Evolutionary conservation across 2,113 vertebrate species (phyloP), one percentile per base, ranked within the genome.

Genomic region (Protomyctophum bolini): DNA sequence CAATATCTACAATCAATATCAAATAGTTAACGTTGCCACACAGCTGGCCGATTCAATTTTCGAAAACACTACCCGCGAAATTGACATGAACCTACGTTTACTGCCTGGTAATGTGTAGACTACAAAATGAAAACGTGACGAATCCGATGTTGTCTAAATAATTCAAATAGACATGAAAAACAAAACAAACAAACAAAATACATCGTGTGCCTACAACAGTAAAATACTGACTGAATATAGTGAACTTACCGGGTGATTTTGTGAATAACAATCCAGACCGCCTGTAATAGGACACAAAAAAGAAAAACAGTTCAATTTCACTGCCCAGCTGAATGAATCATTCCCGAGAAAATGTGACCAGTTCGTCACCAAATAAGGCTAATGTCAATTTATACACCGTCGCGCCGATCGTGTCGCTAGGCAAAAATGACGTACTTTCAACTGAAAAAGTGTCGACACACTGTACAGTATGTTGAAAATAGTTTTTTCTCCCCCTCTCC

Each of bases 401-500:
- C 60, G 55, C 73, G 72, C 73, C 66, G 72, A 66, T 71, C 63
- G 72, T 61, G 29, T 9, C 8, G 68, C 76, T 81, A 41, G 33
- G 4, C 33, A 41, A 41, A 41, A 41, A 41, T 6, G 33, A 41
- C 33, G 33, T 41, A 41, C 33, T 41, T 41, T 41, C 33, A 41
- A 41, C 33, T 41, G 33, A 41, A 41, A 41, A 41, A 41, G 33
- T 41, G 33, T 41, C 33, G 33, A 41, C 33, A 41, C 21, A 21
- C 21, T 21, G 21, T 21, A 21, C 33, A 41, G 33, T 41, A 41
- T 41, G 33, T 41, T 41, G 33, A 41, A 41, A 41, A 41, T 10
- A 12, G 59, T 56, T 60, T 78, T 56, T 60, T 78, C 84, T 87
- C 87, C 81, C 86, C 79, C 62, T 21, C 21, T 21, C 21, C 21